Evolutionary conservation across 2,888 invertebrate genomes (phyloP), one percentile per base, ranked within the genome.

Genomic region (Meteorus cinctellus): DNA sequence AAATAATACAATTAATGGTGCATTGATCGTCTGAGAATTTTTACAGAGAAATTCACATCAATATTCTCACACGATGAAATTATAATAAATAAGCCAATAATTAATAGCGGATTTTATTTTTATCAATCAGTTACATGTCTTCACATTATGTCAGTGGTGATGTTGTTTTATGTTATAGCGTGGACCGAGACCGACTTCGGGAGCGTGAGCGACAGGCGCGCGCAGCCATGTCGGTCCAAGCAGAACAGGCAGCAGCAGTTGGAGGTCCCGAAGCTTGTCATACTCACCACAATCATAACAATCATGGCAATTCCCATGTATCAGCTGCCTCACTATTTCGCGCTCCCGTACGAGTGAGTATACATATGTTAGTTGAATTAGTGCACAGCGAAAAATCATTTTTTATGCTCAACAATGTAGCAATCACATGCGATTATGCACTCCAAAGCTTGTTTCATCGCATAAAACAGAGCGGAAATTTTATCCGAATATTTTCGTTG

Each of bases 181-280:
- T 90, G 87, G 94, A 94, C 90, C 93, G 94, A 91, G 94, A 94
- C 91, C 93, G 94, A 89, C 93, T 94, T 90, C 93, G 95, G 84
- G 94, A 95, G 91, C 93, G 93, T 91, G 94, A 95, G 91, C 92
- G 94, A 86, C 93, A 94, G 91, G 94, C 94, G 90, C 93, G 94
- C 90, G 94, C 94, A 89, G 94, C 94, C 91, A 94, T 94, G 92
- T 93, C 93, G 92, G 93, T 93, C 86, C 92, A 92, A 87, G 91
- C 91, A 85, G 91, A 91, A 85, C 91, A 91, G 77, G 85, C 88
- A 85, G 90, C 92, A 92, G 90, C 92, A 91, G 90, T 92, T 91
- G 90, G 91, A 91, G 90, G 92, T 93, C 90, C 93, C 92, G 88
- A 93, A 92, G 87, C 94, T 92, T 81, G 77, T 34, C 87, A 93